Percentiles rank a stretch among this genome's conserved stretches.
Evolutionary conservation across 2,888 invertebrate genomes (phyloP).

Genomic region (Latheticus oryzae): DNA sequence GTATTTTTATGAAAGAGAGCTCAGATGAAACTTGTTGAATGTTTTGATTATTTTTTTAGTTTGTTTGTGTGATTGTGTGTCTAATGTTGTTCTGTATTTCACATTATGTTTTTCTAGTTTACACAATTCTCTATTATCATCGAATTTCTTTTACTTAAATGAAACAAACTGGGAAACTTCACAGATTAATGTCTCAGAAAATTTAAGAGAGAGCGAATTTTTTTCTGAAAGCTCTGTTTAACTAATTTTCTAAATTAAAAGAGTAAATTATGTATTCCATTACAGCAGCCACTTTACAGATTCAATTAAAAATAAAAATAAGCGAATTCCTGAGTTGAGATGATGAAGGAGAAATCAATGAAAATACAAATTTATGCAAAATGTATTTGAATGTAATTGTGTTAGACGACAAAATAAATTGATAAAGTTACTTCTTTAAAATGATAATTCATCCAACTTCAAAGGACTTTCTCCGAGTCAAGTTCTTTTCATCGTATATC

Average conservation of each 20-base stretch:
- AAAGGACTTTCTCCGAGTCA: slow-evolving; percentile 15
- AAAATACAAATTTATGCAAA: slow-evolving; percentile 20
- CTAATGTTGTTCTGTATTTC: too few relatives aligned
- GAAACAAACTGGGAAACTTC: slow-evolving; percentile 4
- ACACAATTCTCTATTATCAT: too few relatives aligned
- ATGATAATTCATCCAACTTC: slow-evolving; percentile 33
- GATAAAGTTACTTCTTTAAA: slow-evolving; percentile 24
- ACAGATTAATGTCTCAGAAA: neutral
- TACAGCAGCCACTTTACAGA: slow-evolving; percentile 17
- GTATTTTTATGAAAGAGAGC: too few relatives aligned
- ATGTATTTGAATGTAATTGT: slow-evolving; percentile 23
- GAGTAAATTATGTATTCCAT: slow-evolving; percentile 38
- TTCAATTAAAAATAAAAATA: slow-evolving; percentile 1
- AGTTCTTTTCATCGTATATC: slow-evolving; percentile 16
- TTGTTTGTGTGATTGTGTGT: too few relatives aligned
- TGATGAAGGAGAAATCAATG: too few relatives aligned
- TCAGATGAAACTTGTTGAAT: too few relatives aligned
- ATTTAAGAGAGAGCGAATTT: neutral
- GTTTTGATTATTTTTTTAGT: too few relatives aligned
- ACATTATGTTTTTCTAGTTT: too few relatives aligned
- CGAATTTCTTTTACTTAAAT: too few relatives aligned
- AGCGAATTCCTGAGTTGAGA: neutral
- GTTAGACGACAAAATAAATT: slow-evolving; percentile 27
- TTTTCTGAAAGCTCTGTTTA: too few relatives aligned
- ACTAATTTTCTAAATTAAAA: slow-evolving; percentile 23